Base-by-base conservation (phyloP, 2,888 invertebrate genomes). In the Portevinia maculata region DNA sequence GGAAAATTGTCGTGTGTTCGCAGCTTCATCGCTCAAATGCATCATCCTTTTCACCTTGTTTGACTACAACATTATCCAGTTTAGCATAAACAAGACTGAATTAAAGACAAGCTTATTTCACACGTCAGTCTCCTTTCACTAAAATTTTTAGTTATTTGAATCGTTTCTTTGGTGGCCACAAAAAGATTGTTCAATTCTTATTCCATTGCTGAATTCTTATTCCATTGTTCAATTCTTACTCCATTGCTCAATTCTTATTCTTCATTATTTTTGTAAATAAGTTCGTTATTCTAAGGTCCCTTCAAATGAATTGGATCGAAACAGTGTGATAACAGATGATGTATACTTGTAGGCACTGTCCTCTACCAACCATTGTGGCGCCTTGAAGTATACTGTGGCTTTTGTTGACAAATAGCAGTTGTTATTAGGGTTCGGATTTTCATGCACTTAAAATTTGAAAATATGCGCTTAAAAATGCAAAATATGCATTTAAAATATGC, bases 361-460 rank as follows among this genome's bases (percentile, higher is more conserved):
- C 5, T 69, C 85, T 34, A 64, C 73, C 13, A 79, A 15, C 79
- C n/a, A n/a, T n/a, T n/a, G n/a, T n/a, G n/a, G n/a, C n/a, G n/a
- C 76, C 9, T 37, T 67, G 3, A 85, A 19, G 13, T 57, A 67
- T 6, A 71, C 67, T 2, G 32, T 7, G 1, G 60, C 8, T 39
- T 73, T 59, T 50, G 50, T 69, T 11, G 48, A 57, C 6, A 83
- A 65, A 11, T 67, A n/a, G n/a, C n/a, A n/a, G n/a, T n/a, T n/a
- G n/a, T n/a, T n/a, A n/a, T n/a, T n/a, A n/a, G n/a, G n/a, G n/a
- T n/a, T n/a, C n/a, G n/a, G n/a, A n/a, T n/a, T n/a, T n/a, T n/a
- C n/a, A n/a, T n/a, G n/a, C n/a, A n/a, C n/a, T n/a, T n/a, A n/a
- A n/a, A n/a, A n/a, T n/a, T n/a, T n/a, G n/a, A n/a, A n/a, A n/a